Base-by-base conservation (phyloP, 2,113 vertebrate species). In the Anser brachyrhynchus region DNA sequence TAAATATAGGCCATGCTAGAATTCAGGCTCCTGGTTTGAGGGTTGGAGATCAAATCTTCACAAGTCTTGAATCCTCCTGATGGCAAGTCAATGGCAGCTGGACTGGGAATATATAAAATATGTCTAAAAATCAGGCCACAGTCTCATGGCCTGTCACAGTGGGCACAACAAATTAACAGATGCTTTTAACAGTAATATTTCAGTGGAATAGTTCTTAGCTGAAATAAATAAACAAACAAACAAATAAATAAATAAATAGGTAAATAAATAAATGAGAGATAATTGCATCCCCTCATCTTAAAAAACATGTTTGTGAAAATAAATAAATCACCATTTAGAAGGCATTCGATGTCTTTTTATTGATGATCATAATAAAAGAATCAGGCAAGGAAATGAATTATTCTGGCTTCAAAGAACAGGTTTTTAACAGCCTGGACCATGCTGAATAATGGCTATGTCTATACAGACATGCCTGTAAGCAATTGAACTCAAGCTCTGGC, bases 331-430 rank as follows among this genome's bases (percentile, higher is more conserved):
- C 44, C 8, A 67, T 46, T 67, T 39, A 26, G 70, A 78, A 78
- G 49, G 33, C 43, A 69, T 90, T 43, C 19, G 28, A 84, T 0
- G 0, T 4, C 37, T 59, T 55, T 75, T 66, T 84, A 76, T 74
- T 76, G 43, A 72, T 65, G 49, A 92, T 31, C 39, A 71, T 58
- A 49, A 73, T 46, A 71, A 66, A 91, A 94, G 19, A 66, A 70
- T 70, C 31, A 61, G 25, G 15, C 44, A 90, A 74, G 55, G 11
- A 88, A 71, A 88, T 76, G 12, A 75, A 88, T 90, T 83, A 73
- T 76, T 92, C 44, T 80, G 39, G 31, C 75, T 93, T 83, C 59
- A 90, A n/a, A 35, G 14, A 92, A 61, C 49, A 85, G 54, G 9
- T 55, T 52, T 71, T 52, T 59, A 78, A 52, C 22, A 91, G 58